Base-by-base conservation (phyloP, 2,888 invertebrate species). In the Mesochorus sp. region DNA sequence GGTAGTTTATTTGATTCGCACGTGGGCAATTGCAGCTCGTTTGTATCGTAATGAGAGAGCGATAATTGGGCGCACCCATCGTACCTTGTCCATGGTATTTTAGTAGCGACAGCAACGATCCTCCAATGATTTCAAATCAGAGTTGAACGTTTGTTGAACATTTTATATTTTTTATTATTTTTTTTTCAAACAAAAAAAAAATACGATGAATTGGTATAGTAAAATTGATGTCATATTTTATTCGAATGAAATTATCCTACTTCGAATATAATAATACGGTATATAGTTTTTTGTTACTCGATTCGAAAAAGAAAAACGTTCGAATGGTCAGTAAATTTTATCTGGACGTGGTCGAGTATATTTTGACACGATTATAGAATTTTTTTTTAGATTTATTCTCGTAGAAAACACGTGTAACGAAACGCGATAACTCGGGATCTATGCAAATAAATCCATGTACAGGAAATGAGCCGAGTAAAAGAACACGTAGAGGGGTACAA, bases 381-480 rank as follows among this genome's bases (percentile, higher is more conserved):
- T n/a, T n/a, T n/a, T n/a, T n/a, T n/a, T n/a, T n/a, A 17, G 26
- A 28, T 61, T 80, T 68, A 66, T 51, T 34, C 67, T 76, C 51
- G 66, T 79, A 64, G 74, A 64, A 78, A 81, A 85, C 83, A 84
- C 82, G 82, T 86, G 86, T 86, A 86, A 85, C 83, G 82, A 86
- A 85, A 68, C 76, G 64, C 85, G 70, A 81, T 86, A 86, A 88
- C 85, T 87, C 86, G 85, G 82, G 80, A 67, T 83, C 84, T 84
- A 85, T 85, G 84, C 85, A 83, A 85, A 85, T 85, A 82, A 78
- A 74, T 71, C 68, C 85, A 80, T 88, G 88, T 88, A 88, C 87
- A 85, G 87, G 87, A 88, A 88, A 88, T 86, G 80, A 34, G 62
- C 71, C 72, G 34, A n/a, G n/a, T n/a, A n/a, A n/a, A n/a, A n/a